phyloP scores from a whole-genome alignment of 2,888 invertebrate species.

The Willowsia nigromaculata region DNA sequence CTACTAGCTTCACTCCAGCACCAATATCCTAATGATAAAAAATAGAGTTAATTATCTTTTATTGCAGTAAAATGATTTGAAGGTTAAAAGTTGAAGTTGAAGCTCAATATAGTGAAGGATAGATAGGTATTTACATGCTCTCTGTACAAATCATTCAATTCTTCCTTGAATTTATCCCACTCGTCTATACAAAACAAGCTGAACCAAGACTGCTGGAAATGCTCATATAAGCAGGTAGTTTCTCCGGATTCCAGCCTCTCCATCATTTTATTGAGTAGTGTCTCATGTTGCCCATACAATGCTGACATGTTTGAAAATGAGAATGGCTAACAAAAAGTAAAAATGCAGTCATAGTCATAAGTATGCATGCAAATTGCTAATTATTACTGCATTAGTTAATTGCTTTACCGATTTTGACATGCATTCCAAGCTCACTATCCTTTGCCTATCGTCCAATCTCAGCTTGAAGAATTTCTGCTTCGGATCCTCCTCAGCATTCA shows the following conservation, averaged over 20 bases:
- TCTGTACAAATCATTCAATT: constrained; percentile 65
- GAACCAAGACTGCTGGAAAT: constrained; percentile 86
- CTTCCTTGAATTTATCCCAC: constrained; percentile 81
- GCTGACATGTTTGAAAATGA: constrained; percentile 83
- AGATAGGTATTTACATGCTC: constrained; percentile 24
- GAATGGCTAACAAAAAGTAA: constrained; percentile 81
- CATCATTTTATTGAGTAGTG: constrained; percentile 85
- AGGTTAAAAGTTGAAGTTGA: too few species aligned
- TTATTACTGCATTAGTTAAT: not conserved
- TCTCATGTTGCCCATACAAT: constrained; percentile 88
- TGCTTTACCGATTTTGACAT: constrained; percentile 80
- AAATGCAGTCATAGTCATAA: too few species aligned
- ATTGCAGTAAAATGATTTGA: not conserved
- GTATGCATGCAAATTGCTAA: too few species aligned
- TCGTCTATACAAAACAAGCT: constrained; percentile 85
- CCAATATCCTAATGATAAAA: constrained; percentile 61
- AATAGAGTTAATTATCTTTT: too few species aligned
- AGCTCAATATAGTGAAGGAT: too few species aligned
- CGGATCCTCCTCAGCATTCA: constrained; percentile 65
- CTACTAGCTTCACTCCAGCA: constrained; percentile 59
- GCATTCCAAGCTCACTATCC: constrained; percentile 80
- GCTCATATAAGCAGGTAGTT: constrained; percentile 85
- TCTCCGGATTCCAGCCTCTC: constrained; percentile 84
- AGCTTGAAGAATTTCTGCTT: constrained; percentile 74
- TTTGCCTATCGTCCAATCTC: constrained; percentile 62